Evolutionary conservation across 2,113 vertebrate species (phyloP).

Genomic region (Melanerpes aurifrons): DNA sequence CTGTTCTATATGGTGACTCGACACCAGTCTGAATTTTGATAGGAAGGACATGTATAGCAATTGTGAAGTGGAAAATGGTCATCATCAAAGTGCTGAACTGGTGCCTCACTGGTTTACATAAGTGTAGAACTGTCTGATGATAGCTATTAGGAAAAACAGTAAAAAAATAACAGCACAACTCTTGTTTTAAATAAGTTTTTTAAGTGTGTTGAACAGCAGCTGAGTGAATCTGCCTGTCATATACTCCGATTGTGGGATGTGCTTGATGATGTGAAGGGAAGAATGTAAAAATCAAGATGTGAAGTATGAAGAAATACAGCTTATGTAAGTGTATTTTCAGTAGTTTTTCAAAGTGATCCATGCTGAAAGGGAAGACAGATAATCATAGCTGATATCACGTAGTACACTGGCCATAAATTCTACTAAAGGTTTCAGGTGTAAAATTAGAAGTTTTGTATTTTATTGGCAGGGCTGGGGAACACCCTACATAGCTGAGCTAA

Average conservation of each 20-base stretch:
- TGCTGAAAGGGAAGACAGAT: slow-evolving; percentile 2
- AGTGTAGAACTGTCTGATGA: background rate
- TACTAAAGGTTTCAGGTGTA: background rate
- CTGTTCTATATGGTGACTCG: background rate
- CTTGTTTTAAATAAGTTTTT: background rate
- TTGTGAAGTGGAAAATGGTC: background rate
- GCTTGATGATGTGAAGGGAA: background rate
- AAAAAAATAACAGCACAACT: background rate
- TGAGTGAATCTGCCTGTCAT: background rate
- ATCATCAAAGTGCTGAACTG: background rate
- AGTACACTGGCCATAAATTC: background rate
- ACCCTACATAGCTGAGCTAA: background rate
- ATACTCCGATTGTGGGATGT: background rate
- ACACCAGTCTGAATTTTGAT: background rate
- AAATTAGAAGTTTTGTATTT: slow-evolving; percentile 9
- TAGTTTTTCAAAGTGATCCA: background rate
- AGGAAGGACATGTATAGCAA: background rate
- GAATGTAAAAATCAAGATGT: background rate
- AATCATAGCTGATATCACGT: background rate
- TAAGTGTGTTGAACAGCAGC: background rate
- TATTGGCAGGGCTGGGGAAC: background rate
- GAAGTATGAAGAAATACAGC: background rate
- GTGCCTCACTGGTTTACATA: background rate
- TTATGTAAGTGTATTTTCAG: background rate
- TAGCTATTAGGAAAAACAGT: background rate